Conservation (phyloP, 2,888 invertebrate species). For the Sarcophaga rosellei region DNA sequence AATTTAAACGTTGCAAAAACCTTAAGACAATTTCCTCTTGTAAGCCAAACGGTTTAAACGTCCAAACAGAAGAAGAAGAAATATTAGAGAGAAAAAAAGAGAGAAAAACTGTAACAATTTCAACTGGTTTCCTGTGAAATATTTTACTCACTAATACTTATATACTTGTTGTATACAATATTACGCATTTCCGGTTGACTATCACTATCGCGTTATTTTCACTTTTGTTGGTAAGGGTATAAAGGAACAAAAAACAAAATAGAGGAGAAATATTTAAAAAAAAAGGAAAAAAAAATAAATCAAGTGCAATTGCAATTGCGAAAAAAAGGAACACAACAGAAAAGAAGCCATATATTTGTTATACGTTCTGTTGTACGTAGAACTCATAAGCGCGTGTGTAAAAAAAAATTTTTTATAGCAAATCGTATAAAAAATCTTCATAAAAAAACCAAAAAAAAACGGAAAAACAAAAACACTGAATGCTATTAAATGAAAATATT, state of each 20-base stretch:
- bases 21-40: slow-evolving; percentile 52
- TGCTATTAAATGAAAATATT: slow-evolving; percentile 30
- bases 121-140: slow-evolving; percentile 54
- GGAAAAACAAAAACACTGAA: slow-evolving; percentile 24
- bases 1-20: slow-evolving; percentile 16
- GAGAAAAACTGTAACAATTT: slow-evolving; percentile 32
- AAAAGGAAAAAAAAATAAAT: slow-evolving; percentile 16
- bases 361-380: background rate
- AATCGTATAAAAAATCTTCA: background rate
- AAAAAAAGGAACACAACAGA: background rate
- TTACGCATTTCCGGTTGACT: slow-evolving; percentile 61
- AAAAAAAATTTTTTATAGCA: background rate
- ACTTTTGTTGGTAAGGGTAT: background rate
- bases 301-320: slow-evolving; percentile 6
- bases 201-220: slow-evolving; percentile 4
- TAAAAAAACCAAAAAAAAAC: slow-evolving; percentile 10
- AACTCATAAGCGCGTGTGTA: background rate
- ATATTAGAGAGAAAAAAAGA: background rate
- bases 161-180: slow-evolving; percentile 37
- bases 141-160: slow-evolving; percentile 49
- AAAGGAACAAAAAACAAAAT: no score
- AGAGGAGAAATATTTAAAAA: no score
- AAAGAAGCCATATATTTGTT: background rate
- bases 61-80: background rate
- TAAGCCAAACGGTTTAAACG: slow-evolving; percentile 32